Percentiles rank a stretch among this genome's conserved stretches.
These are phyloP conservation scores for Sternotherus odoratus DNA, from an alignment of 2,797 vertebrate species.

Conservation along the genomic window DNA sequence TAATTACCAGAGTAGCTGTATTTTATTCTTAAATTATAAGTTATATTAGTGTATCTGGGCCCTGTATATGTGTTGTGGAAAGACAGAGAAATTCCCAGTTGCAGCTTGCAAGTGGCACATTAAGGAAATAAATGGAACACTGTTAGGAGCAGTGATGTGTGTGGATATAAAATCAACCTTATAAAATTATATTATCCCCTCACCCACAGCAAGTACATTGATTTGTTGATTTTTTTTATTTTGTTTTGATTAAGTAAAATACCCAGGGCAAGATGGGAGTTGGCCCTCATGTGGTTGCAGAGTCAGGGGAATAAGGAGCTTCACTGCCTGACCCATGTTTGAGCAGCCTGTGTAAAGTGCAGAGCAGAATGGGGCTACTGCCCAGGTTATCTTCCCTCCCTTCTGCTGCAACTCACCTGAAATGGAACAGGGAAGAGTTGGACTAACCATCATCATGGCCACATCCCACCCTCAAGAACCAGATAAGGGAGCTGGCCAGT, in stretches of 20 bases:
- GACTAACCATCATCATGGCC: background rate
- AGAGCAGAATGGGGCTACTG: background rate
- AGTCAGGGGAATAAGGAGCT: background rate
- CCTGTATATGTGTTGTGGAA: background rate
- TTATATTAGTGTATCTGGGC: slow-evolving; percentile 35
- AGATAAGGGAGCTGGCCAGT: background rate
- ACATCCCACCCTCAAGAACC: background rate
- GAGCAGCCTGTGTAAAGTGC: background rate
- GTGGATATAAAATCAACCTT: background rate
- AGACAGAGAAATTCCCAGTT: slow-evolving; percentile 24
- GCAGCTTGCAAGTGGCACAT: background rate
- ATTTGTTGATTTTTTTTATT: background rate
- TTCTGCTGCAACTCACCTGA: background rate
- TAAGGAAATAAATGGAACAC: slow-evolving; percentile 1
- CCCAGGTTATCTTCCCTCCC: background rate
- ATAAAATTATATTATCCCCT: background rate
- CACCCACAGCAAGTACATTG: background rate
- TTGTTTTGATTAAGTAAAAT: background rate
- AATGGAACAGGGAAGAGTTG: background rate
- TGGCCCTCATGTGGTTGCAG: background rate
- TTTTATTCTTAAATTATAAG: slow-evolving; percentile 34
- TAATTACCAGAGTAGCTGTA: slow-evolving; percentile 45
- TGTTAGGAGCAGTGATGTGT: no score
- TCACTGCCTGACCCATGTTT: background rate
- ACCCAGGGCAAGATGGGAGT: background rate